Percentiles rank a stretch among this genome's conserved stretches.
phyloP scores from a whole-genome alignment of 2,113 vertebrate species.

The Lagopus leucura region DNA sequence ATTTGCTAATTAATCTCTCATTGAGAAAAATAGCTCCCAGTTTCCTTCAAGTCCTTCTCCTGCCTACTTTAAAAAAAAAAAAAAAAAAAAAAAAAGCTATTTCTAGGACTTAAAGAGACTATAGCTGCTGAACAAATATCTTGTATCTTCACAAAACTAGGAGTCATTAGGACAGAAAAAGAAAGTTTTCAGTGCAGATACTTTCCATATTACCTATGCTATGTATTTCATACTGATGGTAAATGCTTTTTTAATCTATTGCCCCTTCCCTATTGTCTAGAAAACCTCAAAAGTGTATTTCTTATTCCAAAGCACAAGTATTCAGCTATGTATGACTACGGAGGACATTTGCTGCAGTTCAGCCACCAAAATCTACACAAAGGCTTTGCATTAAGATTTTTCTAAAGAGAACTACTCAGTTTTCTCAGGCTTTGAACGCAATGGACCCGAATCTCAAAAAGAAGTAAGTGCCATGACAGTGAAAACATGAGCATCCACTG shows the following conservation, averaged over 20 bases:
- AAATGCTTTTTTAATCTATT: neutral
- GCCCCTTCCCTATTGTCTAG: neutral
- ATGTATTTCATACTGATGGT: neutral
- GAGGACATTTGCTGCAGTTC: neutral
- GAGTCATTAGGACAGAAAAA: neutral
- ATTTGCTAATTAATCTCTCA: slow-evolving; percentile 26
- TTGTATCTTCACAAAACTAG: neutral
- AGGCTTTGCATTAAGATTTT: neutral
- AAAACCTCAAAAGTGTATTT: neutral
- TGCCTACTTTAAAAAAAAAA: neutral
- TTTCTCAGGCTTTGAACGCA: slow-evolving; percentile 32
- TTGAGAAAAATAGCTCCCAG: neutral
- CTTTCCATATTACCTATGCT: neutral
- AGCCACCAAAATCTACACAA: neutral
- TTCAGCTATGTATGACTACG: neutral
- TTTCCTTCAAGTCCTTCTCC: slow-evolving; percentile 29
- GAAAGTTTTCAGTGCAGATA: neutral
- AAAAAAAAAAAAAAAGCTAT: neutral
- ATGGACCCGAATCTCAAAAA: slow-evolving; percentile 3
- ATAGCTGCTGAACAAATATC: neutral
- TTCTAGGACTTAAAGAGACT: neutral
- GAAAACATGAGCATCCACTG: slow-evolving; percentile 52
- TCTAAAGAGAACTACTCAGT: neutral
- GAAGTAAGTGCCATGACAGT: slow-evolving; percentile 19
- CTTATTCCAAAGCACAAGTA: neutral